A percentile compares a stretch with the other conserved stretches of the same genome.
These are phyloP conservation scores for Channa maculata DNA, from an alignment of 2,113 vertebrate species.

Conservation along the genomic window DNA sequence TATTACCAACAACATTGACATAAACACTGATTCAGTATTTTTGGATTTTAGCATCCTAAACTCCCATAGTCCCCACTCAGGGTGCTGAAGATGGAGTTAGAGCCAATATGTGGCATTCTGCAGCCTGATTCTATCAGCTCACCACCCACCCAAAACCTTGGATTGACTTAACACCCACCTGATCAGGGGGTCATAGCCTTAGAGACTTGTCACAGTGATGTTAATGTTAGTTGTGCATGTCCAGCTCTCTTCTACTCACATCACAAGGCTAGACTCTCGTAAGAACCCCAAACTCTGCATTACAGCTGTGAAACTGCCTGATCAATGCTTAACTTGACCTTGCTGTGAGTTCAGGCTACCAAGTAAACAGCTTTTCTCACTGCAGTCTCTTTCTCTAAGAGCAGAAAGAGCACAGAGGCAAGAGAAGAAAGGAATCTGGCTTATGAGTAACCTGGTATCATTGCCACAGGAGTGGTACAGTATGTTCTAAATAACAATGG, in stretches of 20 bases:
- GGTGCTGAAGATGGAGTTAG: background rate
- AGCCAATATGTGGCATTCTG: too few relatives aligned
- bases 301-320: slow-evolving; percentile 12
- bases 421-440: slow-evolving; percentile 37
- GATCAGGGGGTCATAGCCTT: slow-evolving; percentile 12
- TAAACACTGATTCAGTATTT: background rate
- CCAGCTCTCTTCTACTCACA: slow-evolving; percentile 21
- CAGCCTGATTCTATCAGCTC: slow-evolving; percentile 14
- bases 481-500: slow-evolving; percentile 76
- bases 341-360: slow-evolving; percentile 12
- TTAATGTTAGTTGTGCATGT: slow-evolving; percentile 39
- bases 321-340: background rate
- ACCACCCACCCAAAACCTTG: background rate
- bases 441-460: slow-evolving; percentile 58
- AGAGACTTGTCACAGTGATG: slow-evolving; percentile 10
- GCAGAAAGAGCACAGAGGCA: slow-evolving; percentile 5
- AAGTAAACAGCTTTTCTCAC: slow-evolving; percentile 50
- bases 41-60: slow-evolving; percentile 2
- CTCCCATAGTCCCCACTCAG: background rate
- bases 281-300: slow-evolving; percentile 4
- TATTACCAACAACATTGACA: background rate
- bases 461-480: slow-evolving; percentile 63
- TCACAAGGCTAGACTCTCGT: background rate
- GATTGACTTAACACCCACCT: slow-evolving; percentile 22
- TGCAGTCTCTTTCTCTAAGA: slow-evolving; percentile 28